Conservation (phyloP, 2,888 invertebrate genomes). For the Limnephilus marmoratus region DNA sequence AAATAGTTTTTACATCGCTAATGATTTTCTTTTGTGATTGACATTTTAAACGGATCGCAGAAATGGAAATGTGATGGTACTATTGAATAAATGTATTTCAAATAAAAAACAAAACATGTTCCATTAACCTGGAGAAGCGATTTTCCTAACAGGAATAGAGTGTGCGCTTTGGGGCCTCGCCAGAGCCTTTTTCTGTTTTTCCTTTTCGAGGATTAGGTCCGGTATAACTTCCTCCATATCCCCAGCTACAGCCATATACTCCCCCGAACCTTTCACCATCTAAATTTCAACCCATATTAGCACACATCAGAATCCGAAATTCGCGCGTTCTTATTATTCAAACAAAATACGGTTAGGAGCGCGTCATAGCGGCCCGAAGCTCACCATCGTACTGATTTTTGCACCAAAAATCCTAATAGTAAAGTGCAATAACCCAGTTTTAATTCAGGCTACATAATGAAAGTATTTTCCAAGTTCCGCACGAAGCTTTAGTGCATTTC, state of each 20-base stretch:
- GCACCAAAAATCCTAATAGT: conserved; percentile 63
- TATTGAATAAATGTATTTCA: not conserved
- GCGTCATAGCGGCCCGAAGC: conserved; percentile 56
- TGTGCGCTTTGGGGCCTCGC: conserved; percentile 61
- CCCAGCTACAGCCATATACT: conserved; percentile 54
- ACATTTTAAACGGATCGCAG: not conserved
- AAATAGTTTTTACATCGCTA: not conserved
- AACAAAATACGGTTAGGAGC: conserved; percentile 12
- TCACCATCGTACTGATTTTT: conserved; percentile 61
- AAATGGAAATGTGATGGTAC: not conserved
- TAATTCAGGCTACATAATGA: conserved; percentile 75
- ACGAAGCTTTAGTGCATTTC: conserved; percentile 72
- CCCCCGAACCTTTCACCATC: not conserved
- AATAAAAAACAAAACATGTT: conserved; percentile 43
- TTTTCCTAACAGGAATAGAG: conserved; percentile 53
- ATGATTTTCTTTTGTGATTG: not conserved
- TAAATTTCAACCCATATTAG: conserved; percentile 53
- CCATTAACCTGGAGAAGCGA: conserved; percentile 58
- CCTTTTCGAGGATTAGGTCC: conserved; percentile 45
- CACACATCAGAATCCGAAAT: conserved; percentile 40
- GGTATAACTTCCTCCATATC: conserved; percentile 57
- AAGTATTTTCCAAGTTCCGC: conserved; percentile 71
- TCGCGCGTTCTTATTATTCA: conserved; percentile 36
- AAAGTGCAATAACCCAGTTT: conserved; percentile 78
- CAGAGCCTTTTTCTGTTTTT: conserved; percentile 45